Evolutionary conservation across 2,888 invertebrate genomes (phyloP).

Genomic region (Agrochola lychnidis): DNA sequence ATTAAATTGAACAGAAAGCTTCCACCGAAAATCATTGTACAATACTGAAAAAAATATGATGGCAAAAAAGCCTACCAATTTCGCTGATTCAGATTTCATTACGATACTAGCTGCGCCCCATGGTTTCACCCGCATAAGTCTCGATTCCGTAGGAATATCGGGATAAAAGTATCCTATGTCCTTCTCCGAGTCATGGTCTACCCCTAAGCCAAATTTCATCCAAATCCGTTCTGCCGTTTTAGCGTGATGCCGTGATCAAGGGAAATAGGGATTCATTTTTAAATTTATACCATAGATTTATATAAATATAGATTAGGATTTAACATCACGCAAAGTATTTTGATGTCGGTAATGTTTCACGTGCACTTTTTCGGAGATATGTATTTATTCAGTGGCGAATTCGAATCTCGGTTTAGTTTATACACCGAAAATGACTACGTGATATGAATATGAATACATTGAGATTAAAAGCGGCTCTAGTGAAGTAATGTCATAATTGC

Average conservation of each 20-base stretch:
- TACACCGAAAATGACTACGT: neutral
- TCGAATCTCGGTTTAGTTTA: neutral
- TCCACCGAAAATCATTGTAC: neutral
- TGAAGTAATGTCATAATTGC: neutral
- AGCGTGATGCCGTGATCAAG: too few species aligned
- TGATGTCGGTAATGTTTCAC: neutral
- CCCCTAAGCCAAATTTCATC: too few species aligned
- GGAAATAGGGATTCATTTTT: too few species aligned
- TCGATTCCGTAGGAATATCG: too few species aligned
- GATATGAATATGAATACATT: slow-evolving; percentile 1
- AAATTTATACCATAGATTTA: too few species aligned
- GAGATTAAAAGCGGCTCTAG: neutral
- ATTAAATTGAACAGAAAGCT: neutral
- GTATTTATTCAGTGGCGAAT: neutral
- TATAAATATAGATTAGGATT: too few species aligned
- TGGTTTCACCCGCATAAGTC: too few species aligned
- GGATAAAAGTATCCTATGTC: too few species aligned
- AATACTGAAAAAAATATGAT: neutral
- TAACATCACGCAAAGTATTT: neutral
- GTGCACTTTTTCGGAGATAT: neutral
- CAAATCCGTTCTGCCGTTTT: too few species aligned
- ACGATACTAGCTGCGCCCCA: too few species aligned
- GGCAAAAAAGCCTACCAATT: neutral
- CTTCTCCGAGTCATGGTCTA: too few species aligned
- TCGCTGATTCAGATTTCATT: neutral